These are phyloP conservation scores for Micronycteris hirsuta DNA, from an alignment of 2,113 vertebrate genomes.

Conservation along the genomic window DNA sequence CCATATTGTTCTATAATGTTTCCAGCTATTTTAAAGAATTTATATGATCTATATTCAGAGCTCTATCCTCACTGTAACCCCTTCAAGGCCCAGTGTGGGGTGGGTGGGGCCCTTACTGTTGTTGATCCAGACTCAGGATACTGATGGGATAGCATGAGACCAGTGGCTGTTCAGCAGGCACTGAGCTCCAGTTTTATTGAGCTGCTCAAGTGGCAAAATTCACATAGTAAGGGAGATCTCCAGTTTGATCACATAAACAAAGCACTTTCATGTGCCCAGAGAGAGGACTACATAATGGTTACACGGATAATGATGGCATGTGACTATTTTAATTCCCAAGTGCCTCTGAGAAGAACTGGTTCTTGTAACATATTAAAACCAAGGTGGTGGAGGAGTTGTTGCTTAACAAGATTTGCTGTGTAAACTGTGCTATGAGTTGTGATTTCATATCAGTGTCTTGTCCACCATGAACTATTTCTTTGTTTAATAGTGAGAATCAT, in stretches of 20 bases:
- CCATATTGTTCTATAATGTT: not conserved
- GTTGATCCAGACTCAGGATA: not conserved
- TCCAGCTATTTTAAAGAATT: not conserved
- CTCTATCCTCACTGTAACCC: not conserved
- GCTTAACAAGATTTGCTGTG: not conserved
- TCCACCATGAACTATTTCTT: not conserved
- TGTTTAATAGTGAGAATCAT: not conserved
- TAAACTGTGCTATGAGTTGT: not conserved
- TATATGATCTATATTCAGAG: not conserved
- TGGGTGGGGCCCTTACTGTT: not conserved
- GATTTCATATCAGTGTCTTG: slow-evolving; percentile 15
- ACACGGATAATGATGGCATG: not conserved
- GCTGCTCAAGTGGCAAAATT: not conserved
- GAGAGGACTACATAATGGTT: not conserved
- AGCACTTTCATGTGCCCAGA: not conserved
- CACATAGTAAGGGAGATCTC: not conserved
- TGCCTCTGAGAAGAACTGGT: not conserved
- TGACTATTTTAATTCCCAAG: not conserved
- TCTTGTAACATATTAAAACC: not conserved
- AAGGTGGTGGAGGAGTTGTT: slow-evolving; percentile 12
- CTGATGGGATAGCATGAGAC: not conserved
- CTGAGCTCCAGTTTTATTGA: not conserved
- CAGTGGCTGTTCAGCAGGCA: not conserved
- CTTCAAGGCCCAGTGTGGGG: not conserved
- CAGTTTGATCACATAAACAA: not conserved